Percentiles rank a stretch among this genome's conserved stretches.
phyloP scores from a whole-genome alignment of 1,140 invertebrate species.

The Pectinophora gossypiella region DNA sequence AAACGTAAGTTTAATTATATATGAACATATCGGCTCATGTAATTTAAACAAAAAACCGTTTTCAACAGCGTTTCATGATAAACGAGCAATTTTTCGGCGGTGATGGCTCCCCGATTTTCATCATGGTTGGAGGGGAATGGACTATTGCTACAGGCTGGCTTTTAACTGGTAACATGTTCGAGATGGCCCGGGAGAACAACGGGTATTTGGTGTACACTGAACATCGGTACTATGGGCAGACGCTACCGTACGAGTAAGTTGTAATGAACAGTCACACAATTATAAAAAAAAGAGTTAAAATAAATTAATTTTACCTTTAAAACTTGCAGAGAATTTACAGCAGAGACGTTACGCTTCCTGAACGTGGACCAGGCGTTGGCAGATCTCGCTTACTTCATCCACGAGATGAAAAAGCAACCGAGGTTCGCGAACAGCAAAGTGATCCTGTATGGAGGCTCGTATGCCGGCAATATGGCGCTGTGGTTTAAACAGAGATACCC shows the following conservation, averaged over 20 bases:
- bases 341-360: slow-evolving; percentile 81
- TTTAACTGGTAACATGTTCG: slow-evolving; percentile 76
- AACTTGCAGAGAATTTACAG: slow-evolving; percentile 43
- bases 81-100: slow-evolving; percentile 79
- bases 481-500: slow-evolving; percentile 89
- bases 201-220: slow-evolving; percentile 84
- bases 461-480: slow-evolving; percentile 85
- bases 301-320: background rate
- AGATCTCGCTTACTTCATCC: slow-evolving; percentile 84
- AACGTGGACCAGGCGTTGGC: slow-evolving; percentile 86
- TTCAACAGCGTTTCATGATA: slow-evolving; percentile 77
- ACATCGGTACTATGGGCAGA: slow-evolving; percentile 89
- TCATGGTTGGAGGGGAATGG: slow-evolving; percentile 83
- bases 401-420: slow-evolving; percentile 66
- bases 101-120: slow-evolving; percentile 68
- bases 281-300: too few relatives aligned
- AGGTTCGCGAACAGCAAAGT: slow-evolving; percentile 66
- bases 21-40: too few relatives aligned
- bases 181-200: slow-evolving; percentile 78
- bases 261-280: background rate
- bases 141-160: slow-evolving; percentile 71
- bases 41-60: too few relatives aligned
- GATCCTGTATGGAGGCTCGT: slow-evolving; percentile 82
- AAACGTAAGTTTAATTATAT: too few relatives aligned
- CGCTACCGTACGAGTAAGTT: slow-evolving; percentile 81